Evolutionary conservation across 2,113 vertebrate species (phyloP).

Genomic region (Perccottus glenii): DNA sequence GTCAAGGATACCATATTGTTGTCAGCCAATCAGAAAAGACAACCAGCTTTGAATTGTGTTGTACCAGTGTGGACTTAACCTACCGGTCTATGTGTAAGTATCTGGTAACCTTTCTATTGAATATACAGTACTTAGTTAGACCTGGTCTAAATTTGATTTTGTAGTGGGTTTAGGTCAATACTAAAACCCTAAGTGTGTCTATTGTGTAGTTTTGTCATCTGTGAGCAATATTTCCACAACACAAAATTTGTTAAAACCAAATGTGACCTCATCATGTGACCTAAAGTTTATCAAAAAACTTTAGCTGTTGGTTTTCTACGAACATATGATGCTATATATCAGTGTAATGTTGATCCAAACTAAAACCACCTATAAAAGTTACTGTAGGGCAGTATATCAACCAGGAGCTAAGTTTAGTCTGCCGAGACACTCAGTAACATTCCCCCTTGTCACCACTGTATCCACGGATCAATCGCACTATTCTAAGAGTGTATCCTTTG

Average conservation of each 20-base stretch:
- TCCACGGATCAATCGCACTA: constrained; percentile 53
- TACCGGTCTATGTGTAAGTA: no score
- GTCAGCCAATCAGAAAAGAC: no score
- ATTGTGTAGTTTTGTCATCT: no score
- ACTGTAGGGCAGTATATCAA: constrained; percentile 16
- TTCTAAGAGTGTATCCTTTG: constrained; percentile 29
- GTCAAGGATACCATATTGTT: no score
- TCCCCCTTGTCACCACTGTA: constrained; percentile 41
- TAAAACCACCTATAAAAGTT: background rate
- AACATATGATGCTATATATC: background rate
- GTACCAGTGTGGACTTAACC: no score
- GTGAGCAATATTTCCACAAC: no score
- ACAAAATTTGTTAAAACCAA: background rate
- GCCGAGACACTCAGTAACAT: constrained; percentile 38
- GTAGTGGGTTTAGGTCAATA: no score
- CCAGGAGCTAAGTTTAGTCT: constrained; percentile 40
- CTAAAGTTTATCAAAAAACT: constrained; percentile 11
- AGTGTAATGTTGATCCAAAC: background rate
- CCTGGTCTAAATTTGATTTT: no score
- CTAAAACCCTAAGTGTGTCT: no score
- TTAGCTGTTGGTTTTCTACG: background rate
- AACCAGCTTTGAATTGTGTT: no score
- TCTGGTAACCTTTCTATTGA: no score
- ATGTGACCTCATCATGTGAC: background rate
- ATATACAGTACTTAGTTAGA: no score